These are phyloP conservation scores for Carollia perspicillata DNA, from an alignment of 2,113 vertebrate species.

Conservation along the genomic window DNA sequence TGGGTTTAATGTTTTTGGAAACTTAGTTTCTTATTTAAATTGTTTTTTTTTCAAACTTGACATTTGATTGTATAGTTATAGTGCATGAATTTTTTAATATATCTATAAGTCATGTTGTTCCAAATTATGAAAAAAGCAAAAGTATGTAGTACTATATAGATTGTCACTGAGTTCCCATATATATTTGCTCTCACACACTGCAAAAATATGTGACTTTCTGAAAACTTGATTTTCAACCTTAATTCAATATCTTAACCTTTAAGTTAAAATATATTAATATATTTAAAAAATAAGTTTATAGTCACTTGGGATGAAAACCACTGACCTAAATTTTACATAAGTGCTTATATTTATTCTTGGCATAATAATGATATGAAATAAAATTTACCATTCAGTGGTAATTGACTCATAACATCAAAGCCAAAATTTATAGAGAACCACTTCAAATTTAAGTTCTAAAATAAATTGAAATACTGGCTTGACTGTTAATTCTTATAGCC, in stretches of 20 bases:
- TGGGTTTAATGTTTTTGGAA: background rate
- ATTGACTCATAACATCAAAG: background rate
- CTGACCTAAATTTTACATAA: background rate
- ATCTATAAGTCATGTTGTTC: background rate
- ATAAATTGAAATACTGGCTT: background rate
- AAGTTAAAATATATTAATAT: background rate
- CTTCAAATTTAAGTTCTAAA: conserved; percentile 26
- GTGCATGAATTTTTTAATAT: background rate
- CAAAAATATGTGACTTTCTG: background rate
- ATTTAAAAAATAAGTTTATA: background rate
- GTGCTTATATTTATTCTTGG: background rate
- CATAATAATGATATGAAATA: background rate
- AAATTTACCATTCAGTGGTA: background rate
- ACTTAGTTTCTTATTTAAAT: background rate
- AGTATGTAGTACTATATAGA: background rate
- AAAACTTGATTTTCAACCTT: background rate
- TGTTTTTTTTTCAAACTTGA: background rate
- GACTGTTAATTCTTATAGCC: background rate
- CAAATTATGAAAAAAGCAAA: background rate
- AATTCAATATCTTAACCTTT: background rate
- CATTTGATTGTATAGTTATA: background rate
- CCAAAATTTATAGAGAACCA: background rate
- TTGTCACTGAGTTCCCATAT: background rate
- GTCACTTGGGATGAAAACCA: background rate
- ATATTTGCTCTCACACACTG: background rate